phyloP scores from a whole-genome alignment of 2,888 invertebrate genomes.

The Eulithis testata region DNA sequence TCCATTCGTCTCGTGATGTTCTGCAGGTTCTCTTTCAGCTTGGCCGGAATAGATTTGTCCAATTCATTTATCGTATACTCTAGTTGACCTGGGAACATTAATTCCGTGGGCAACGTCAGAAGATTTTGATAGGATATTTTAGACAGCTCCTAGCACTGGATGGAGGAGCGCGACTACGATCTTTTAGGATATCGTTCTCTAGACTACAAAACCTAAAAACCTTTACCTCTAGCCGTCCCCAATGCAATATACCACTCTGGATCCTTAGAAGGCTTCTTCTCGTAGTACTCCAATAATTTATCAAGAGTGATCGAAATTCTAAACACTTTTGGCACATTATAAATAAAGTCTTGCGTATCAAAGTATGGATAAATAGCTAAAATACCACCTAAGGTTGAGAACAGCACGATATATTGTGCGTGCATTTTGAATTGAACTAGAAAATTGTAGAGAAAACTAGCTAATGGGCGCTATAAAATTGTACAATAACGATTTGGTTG shows the following conservation, averaged over 20 bases:
- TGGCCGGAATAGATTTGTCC: slow-evolving; percentile 72
- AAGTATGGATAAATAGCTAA: slow-evolving; percentile 76
- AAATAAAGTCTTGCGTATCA: slow-evolving; percentile 79
- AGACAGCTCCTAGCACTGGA: no score
- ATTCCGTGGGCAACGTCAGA: not conserved
- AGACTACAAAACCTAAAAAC: not conserved
- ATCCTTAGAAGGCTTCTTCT: slow-evolving; percentile 77
- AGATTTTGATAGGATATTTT: no score
- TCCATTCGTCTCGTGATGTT: slow-evolving; percentile 76
- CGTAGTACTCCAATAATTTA: slow-evolving; percentile 72
- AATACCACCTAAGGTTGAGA: slow-evolving; percentile 47
- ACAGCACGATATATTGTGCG: slow-evolving; percentile 58
- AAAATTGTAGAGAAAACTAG: slow-evolving; percentile 45
- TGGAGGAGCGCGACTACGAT: no score
- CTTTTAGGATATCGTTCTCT: no score
- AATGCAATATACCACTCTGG: slow-evolving; percentile 77
- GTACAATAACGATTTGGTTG: slow-evolving; percentile 56
- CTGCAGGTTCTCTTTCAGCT: slow-evolving; percentile 72
- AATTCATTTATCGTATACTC: slow-evolving; percentile 78
- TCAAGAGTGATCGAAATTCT: slow-evolving; percentile 75
- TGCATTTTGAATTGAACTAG: slow-evolving; percentile 68
- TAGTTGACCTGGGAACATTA: slow-evolving; percentile 62
- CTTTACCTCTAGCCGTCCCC: slow-evolving; percentile 70
- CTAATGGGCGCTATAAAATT: slow-evolving; percentile 53
- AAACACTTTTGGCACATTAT: slow-evolving; percentile 79